Conservation (phyloP, 1,140 invertebrate genomes). For the Drosophila carrolli region DNA sequence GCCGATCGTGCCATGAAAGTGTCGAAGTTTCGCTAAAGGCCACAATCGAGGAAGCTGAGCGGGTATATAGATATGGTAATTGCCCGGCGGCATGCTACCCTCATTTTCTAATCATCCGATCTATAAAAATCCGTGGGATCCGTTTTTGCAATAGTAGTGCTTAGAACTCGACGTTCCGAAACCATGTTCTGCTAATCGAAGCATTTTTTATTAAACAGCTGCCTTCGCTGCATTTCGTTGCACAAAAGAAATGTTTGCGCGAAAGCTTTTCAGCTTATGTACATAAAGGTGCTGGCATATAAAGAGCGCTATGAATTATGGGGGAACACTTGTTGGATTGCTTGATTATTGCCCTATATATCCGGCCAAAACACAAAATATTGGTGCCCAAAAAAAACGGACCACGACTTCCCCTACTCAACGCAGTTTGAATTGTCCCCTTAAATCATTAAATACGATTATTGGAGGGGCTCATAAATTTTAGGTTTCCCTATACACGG, state of each 20-base stretch:
- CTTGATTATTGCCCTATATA: conserved; percentile 8
- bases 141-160: conserved; percentile 8
- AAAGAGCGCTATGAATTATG: conserved; percentile 3
- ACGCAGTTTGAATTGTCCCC: background rate
- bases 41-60: conserved; percentile 8
- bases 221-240: conserved; percentile 15
- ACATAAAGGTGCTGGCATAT: background rate
- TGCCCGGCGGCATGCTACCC: conserved; percentile 54
- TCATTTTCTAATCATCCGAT: conserved; percentile 41
- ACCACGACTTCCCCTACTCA: background rate
- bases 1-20: conserved; percentile 29
- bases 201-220: conserved; percentile 46
- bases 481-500: background rate
- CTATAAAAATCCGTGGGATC: conserved; percentile 1
- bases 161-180: conserved; percentile 15
- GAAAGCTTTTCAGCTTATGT: conserved; percentile 7
- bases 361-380: conserved; percentile 11
- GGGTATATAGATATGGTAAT: conserved; percentile 50
- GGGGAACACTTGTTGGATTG: conserved; percentile 11
- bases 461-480: conserved; percentile 15
- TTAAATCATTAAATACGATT: conserved; percentile 30
- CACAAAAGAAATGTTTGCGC: conserved; percentile 52
- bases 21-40: conserved; percentile 15
- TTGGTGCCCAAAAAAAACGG: background rate
- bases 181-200: conserved; percentile 22